Conservation (phyloP, 1,140 invertebrate species). For the Drosophila lacertosa region DNA sequence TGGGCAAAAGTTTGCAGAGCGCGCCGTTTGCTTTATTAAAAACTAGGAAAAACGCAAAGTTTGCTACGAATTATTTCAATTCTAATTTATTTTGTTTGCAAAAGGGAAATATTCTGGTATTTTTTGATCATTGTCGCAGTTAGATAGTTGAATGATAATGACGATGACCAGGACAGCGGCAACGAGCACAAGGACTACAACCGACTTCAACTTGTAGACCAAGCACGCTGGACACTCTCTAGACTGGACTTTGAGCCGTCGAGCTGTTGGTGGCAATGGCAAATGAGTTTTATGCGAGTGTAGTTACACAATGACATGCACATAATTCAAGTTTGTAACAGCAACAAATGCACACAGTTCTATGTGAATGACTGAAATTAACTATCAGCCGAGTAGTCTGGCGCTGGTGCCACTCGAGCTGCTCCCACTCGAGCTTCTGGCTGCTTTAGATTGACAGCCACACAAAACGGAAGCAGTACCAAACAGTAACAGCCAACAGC, state of each 20-base stretch:
- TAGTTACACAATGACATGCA: conserved; percentile 80
- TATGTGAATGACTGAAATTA: conserved; percentile 75
- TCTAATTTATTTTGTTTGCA: conserved; percentile 80
- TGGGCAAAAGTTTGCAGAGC: conserved; percentile 68
- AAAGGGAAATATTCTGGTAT: conserved; percentile 66
- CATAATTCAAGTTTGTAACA: conserved; percentile 77
- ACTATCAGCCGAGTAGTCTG: conserved; percentile 57
- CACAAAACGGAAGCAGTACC: conserved; percentile 32
- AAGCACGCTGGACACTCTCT: conserved; percentile 10
- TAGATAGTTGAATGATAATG: conserved; percentile 77
- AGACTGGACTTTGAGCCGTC: conserved; percentile 1
- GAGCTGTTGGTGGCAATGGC: conserved; percentile 46
- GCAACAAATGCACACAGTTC: conserved; percentile 68
- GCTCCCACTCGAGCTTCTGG: conserved; percentile 35
- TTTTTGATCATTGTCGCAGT: conserved; percentile 78
- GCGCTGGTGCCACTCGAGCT: conserved; percentile 35
- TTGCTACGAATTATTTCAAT: conserved; percentile 78
- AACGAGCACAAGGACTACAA: conserved; percentile 1
- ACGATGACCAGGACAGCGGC: conserved; percentile 37
- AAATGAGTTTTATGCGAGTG: conserved; percentile 79
- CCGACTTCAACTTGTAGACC: neutral
- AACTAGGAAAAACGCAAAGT: conserved; percentile 75
- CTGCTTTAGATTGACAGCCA: conserved; percentile 51
- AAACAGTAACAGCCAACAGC: neutral
- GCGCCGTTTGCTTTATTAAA: conserved; percentile 81